Conservation (phyloP, 2,797 vertebrate genomes). For the Anas flavirostris region DNA sequence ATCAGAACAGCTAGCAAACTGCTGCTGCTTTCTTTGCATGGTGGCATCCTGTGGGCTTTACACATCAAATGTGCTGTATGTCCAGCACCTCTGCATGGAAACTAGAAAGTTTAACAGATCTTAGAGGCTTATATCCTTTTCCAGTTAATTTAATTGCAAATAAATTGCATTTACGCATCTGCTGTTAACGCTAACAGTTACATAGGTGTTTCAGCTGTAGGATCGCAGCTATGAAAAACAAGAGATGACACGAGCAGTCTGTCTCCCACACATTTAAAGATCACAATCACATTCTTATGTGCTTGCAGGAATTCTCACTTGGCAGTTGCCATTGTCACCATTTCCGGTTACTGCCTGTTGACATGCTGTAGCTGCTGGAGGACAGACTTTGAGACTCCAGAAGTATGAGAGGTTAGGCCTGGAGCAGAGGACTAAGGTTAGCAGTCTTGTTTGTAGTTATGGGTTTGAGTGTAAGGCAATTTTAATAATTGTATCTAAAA, state of each 20-base stretch:
- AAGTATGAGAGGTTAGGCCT: not conserved
- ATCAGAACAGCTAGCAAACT: not conserved
- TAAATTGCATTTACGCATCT: not conserved
- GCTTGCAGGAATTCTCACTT: not conserved
- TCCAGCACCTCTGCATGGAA: not conserved
- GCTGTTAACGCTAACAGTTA: not conserved
- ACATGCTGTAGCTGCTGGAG: constrained; percentile 15
- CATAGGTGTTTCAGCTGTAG: not conserved
- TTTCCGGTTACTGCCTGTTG: not conserved
- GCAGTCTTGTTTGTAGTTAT: not conserved
- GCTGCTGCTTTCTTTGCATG: not conserved
- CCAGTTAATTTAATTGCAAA: not conserved
- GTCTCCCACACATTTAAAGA: not conserved
- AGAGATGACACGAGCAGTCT: not conserved
- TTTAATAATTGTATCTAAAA: not conserved
- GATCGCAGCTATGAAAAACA: not conserved
- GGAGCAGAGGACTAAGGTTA: not conserved
- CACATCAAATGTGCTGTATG: not conserved
- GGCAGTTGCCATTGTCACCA: not conserved
- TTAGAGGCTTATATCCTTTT: not conserved
- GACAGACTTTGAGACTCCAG: not conserved
- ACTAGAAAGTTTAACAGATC: not conserved
- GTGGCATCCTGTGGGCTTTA: not conserved
- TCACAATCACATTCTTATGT: not conserved
- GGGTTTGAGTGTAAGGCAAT: accelerated